These are phyloP conservation scores for Procambarus virginalis DNA, from an alignment of 1,140 invertebrate genomes.

Conservation along the genomic window DNA sequence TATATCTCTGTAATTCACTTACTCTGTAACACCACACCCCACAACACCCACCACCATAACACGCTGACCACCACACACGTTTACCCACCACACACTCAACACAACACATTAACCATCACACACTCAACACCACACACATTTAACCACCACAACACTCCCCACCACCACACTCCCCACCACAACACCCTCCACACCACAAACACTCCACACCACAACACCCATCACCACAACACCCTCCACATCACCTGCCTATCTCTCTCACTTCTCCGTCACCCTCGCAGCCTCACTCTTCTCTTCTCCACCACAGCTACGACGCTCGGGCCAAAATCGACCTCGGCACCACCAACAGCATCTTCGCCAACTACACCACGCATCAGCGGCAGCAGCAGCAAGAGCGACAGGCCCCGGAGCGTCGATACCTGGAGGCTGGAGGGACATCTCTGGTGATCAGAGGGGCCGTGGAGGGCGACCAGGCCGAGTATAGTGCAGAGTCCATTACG, in stretches of 20 bases:
- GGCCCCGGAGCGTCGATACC: background rate
- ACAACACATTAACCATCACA: no score
- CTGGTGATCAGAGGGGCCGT: slow-evolving; percentile 14
- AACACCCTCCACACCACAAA: no score
- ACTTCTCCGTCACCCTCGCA: background rate
- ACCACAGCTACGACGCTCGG: slow-evolving; percentile 29
- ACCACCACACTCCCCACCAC: no score
- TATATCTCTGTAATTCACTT: no score
- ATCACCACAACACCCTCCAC: no score
- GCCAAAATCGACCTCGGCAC: background rate
- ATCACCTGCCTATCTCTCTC: background rate
- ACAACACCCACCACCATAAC: no score
- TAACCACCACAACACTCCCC: no score
- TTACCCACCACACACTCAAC: no score
- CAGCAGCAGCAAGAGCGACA: background rate
- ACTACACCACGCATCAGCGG: background rate
- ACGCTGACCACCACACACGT: no score
- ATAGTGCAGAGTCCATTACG: slow-evolving; percentile 53
- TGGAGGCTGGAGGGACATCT: slow-evolving; percentile 32
- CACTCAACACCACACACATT: no score
- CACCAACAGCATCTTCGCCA: background rate
- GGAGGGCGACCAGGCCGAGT: slow-evolving; percentile 39
- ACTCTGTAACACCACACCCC: no score
- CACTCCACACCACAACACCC: no score
- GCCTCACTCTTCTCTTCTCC: background rate